Base-by-base conservation (phyloP, 2,113 vertebrate genomes). In the Mesitornis unicolor region DNA sequence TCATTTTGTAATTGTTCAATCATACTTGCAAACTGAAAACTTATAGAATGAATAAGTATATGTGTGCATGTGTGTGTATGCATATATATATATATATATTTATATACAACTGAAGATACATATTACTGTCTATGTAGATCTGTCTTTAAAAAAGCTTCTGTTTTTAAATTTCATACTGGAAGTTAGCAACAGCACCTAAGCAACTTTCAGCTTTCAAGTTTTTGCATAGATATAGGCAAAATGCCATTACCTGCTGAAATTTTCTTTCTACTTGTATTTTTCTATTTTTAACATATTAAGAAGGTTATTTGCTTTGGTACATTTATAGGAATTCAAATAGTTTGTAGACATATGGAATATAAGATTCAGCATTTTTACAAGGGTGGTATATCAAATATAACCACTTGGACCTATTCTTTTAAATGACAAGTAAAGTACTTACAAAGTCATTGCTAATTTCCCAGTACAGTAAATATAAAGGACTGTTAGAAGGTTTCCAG, bases 81-180 rank as follows among this genome's bases (percentile, higher is more conserved):
- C 4, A 13, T 36, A 28, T 35, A 25, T 15, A 24, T 42, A 12
- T 43, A 45, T 28, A 43, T 5, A 16, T 36, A 28, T 40, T 29
- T 42, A 1, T 10, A 17, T 36, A 56, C 4, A 40, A 1, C 26
- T 65, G 3, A 78, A 48, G 75, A 68, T 28, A 17, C 1, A 12
- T 0, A 2, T 16, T 18, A 11, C 1, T 3, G 1, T 48, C 1
- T 22, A 53, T 13, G 12, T 7, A 77, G 20, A 43, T 10, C 0
- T 24, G 26, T 54, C n/a, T 56, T 61, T 53, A 0, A 11, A 63
- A 67, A 67, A 28, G 2, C 3, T 80, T 83, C 12, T 35, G 4
- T 2, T 80, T 65, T 70, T 19, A 35, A 65, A 43, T 61, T 73
- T 43, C 2, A 10, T 36, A 5, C 6, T 16, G 21, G 9, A 93